Conservation (phyloP, 2,113 vertebrate genomes). For the Melanerpes formicivorus region DNA sequence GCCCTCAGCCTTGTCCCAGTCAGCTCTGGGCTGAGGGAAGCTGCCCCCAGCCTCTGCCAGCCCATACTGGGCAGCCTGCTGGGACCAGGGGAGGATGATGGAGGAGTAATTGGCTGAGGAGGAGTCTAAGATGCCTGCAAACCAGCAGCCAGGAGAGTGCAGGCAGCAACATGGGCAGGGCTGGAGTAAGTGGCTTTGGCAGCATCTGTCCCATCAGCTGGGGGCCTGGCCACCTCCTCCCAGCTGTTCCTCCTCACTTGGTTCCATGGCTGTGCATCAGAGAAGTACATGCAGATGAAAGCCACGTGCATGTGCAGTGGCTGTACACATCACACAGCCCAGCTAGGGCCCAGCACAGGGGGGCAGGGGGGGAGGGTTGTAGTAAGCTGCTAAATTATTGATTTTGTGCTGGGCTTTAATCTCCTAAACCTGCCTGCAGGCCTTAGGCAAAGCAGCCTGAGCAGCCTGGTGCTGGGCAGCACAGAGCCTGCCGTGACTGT, state of each 20-base stretch:
- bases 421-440: slow-evolving; percentile 73
- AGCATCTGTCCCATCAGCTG: background rate
- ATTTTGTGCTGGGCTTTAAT: slow-evolving; percentile 74
- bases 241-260: background rate
- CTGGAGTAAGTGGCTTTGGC: background rate
- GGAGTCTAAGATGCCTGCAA: background rate
- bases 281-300: slow-evolving; percentile 27
- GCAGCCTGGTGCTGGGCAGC: background rate
- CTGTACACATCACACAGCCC: slow-evolving; percentile 54
- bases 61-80: background rate
- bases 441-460: slow-evolving; percentile 9
- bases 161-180: background rate
- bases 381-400: slow-evolving; percentile 77
- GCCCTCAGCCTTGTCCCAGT: fast-evolving
- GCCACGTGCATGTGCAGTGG: slow-evolving; percentile 44
- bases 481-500: background rate
- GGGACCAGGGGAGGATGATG: background rate
- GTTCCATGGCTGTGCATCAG: slow-evolving; percentile 2
- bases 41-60: background rate
- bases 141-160: background rate
- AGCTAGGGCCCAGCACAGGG: background rate
- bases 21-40: background rate
- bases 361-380: background rate
- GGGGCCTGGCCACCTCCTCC: background rate
- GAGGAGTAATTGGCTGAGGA: background rate